Base-by-base conservation (phyloP, 1,140 invertebrate species). In the Wasmannia auropunctata region DNA sequence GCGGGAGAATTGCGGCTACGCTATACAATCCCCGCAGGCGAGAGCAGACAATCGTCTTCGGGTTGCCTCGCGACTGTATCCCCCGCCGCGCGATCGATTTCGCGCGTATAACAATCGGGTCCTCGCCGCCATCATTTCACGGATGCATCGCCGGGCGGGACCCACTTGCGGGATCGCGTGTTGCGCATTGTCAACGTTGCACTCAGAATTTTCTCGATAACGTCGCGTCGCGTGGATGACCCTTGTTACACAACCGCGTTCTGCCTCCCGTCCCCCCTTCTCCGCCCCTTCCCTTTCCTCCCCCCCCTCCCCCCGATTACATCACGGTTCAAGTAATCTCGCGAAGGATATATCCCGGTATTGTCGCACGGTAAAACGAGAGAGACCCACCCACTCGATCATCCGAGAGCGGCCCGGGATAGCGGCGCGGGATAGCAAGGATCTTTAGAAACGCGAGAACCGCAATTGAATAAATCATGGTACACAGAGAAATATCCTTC, bases 161-260 rank as follows among this genome's bases (percentile, higher is more conserved):
- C 65, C 76, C 62, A 51, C 76, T 79, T 40, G 62, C 67, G 8
- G 60, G 43, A 79, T 51, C 56, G 56, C 37, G 54, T 75, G 54
- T 62, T 62, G 56, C 37, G 37, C 25, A 63, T 22, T 63, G 56
- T 77, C 56, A 22, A 51, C 8, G 43, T 69, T 28, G 22, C 76
- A 11, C 22, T 80, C 43, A 54, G 76, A 80, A 80, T 80, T 80
- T 80, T 69, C 62, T 25, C 62, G 62, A 62, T 76, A 76, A 76
- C 25, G 19, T 79, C n/a, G 31, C 2, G 46, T 81, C 65, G 65
- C 25, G 37, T 40, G 31, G 49, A 81, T 72, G 65, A 43, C n/a
- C 25, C 25, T 81, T 56, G 49, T 70, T 72, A 43, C 37, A 40
- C 22, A 67, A 67, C n/a, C n/a, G n/a, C n/a, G n/a, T n/a, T n/a